Percentiles rank a stretch among this genome's conserved stretches.
phyloP scores from a whole-genome alignment of 2,797 vertebrate species.

The Setipinna tenuifilis region DNA sequence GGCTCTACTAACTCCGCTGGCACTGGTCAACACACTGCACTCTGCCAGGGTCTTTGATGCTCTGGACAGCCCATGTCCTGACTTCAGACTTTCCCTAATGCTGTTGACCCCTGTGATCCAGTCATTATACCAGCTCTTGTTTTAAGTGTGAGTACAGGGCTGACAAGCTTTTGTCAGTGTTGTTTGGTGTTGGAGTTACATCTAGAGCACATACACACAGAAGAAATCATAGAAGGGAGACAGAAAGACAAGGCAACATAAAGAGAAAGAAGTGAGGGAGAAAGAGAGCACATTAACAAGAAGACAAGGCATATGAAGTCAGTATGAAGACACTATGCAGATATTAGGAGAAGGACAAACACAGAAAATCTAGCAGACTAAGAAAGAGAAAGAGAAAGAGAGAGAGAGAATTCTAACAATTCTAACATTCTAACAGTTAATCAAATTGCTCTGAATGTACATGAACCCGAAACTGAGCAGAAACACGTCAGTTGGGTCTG shows the following conservation, averaged over 20 bases:
- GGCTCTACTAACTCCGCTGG: no score
- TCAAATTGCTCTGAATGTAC: conserved; percentile 1
- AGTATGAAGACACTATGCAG: not conserved
- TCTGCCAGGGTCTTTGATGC: no score
- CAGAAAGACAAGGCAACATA: no score
- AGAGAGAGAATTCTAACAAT: not conserved
- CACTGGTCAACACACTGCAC: no score
- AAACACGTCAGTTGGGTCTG: not conserved
- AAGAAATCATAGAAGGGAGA: not conserved
- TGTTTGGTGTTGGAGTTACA: not conserved
- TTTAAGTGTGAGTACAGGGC: not conserved
- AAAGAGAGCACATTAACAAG: not conserved
- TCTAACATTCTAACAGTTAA: no score
- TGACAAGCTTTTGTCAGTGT: not conserved
- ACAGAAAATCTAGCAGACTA: not conserved
- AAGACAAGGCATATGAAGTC: not conserved
- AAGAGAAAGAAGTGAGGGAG: not conserved
- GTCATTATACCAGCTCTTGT: not conserved
- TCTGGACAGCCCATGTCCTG: no score
- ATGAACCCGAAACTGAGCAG: not conserved
- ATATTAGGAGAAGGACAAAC: not conserved
- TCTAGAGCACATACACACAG: not conserved
- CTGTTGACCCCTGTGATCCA: no score
- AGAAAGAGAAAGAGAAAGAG: not conserved
- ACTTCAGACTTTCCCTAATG: no score